phyloP scores from a whole-genome alignment of 2,797 vertebrate genomes.

The Macroramphosus scolopax region DNA sequence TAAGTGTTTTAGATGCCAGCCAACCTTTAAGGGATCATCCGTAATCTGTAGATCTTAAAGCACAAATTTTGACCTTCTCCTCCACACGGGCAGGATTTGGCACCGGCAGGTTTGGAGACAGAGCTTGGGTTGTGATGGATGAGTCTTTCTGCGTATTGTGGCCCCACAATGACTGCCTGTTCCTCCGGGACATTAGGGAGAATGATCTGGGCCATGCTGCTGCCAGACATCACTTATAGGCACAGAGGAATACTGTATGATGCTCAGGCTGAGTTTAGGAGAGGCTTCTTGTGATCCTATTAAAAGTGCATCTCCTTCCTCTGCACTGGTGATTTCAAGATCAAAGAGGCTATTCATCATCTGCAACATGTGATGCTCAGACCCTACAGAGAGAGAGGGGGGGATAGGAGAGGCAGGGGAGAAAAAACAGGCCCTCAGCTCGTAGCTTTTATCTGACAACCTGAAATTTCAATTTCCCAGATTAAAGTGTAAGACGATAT shows the following conservation, averaged over 20 bases:
- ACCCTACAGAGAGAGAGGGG: conserved; percentile 20
- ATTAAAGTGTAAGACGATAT: conserved; percentile 25
- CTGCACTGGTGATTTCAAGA: conserved; percentile 42
- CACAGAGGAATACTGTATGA: conserved; percentile 29
- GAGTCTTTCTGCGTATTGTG: conserved; percentile 43
- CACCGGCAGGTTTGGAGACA: conserved; percentile 41
- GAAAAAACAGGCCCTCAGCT: conserved; percentile 21
- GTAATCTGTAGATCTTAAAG: conserved; percentile 51
- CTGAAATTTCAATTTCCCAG: conserved; percentile 33
- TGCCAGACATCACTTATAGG: conserved; percentile 55
- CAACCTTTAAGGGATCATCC: conserved; percentile 57
- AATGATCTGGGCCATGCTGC: conserved; percentile 57
- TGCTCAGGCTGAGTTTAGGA: conserved; percentile 42
- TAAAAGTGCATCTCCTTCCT: conserved; percentile 51
- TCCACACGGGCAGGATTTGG: conserved; percentile 29
- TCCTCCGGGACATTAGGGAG: conserved; percentile 62
- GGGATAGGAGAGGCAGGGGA: conserved; percentile 7
- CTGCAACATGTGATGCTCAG: conserved; percentile 47
- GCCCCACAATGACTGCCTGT: conserved; percentile 43
- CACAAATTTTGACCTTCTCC: conserved; percentile 57
- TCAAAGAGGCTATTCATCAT: conserved; percentile 66
- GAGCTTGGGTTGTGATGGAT: conserved; percentile 64
- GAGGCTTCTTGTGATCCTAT: conserved; percentile 44
- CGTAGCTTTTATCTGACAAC: conserved; percentile 49
- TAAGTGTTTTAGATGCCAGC: conserved; percentile 61